Percentiles rank a stretch among this genome's conserved stretches.
phyloP scores from a whole-genome alignment of 2,888 invertebrate species.

The Muscina levida region DNA sequence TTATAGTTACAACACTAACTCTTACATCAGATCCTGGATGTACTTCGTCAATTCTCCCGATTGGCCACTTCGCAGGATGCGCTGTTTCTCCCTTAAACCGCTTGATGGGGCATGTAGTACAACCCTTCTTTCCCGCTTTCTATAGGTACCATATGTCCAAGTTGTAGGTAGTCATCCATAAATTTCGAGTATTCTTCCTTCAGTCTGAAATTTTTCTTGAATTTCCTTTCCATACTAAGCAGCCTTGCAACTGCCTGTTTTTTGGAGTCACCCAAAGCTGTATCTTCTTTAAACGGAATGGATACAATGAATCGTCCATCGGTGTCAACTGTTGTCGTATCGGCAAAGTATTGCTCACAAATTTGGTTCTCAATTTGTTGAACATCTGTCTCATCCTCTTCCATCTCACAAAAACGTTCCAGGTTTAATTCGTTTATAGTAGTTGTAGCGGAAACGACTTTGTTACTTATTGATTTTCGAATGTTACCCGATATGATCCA shows the following conservation, averaged over 20 bases:
- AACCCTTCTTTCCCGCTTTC: neutral
- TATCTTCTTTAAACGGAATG: no score
- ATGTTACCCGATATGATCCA: neutral
- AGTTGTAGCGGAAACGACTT: neutral
- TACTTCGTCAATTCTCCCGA: no score
- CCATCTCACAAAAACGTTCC: neutral
- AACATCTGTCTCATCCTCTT: neutral
- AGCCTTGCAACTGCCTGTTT: no score
- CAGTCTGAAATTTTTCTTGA: neutral
- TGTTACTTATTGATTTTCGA: neutral
- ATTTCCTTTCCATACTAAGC: neutral
- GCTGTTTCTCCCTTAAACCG: neutral
- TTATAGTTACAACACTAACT: no score
- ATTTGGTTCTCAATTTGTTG: no score
- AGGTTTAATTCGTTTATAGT: neutral
- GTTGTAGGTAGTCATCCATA: neutral
- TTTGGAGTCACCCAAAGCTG: no score
- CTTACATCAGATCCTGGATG: no score
- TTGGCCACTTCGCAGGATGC: no score
- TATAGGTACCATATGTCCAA: neutral
- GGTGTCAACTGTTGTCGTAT: no score
- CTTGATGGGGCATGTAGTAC: constrained; percentile 4
- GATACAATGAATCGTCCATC: no score
- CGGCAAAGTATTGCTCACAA: no score
- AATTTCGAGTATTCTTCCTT: neutral